Percentiles rank a stretch among this genome's conserved stretches.
Conservation (phyloP, 2,113 vertebrate genomes). For the Etheostoma cragini region DNA sequence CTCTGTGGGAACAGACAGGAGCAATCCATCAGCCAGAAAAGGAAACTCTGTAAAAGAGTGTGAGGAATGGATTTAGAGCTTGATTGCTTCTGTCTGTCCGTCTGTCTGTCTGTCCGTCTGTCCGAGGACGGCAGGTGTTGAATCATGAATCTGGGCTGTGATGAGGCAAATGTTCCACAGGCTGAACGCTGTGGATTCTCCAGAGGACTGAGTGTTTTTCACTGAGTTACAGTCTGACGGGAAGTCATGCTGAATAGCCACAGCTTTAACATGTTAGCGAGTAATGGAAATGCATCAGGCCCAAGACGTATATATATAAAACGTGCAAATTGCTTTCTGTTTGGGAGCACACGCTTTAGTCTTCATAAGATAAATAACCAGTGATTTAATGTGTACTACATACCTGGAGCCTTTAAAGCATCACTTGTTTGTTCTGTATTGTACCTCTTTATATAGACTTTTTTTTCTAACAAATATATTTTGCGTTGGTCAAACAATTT, state of each 20-base stretch:
- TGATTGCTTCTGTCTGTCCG: slow-evolving; percentile 52
- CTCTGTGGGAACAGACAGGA: slow-evolving; percentile 72
- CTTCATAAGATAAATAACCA: too few relatives aligned
- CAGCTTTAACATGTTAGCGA: not conserved
- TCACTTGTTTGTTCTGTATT: too few relatives aligned
- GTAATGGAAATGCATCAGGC: not conserved
- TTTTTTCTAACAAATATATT: too few relatives aligned
- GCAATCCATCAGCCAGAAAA: slow-evolving; percentile 42
- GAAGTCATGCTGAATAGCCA: not conserved
- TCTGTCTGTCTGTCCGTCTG: slow-evolving; percentile 56
- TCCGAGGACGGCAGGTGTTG: slow-evolving; percentile 45
- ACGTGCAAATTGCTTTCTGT: too few relatives aligned
- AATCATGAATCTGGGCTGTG: not conserved
- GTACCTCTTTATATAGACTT: too few relatives aligned
- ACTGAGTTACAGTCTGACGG: not conserved
- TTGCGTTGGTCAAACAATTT: too few relatives aligned
- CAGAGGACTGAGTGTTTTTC: slow-evolving; percentile 13
- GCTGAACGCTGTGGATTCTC: not conserved
- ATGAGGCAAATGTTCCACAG: slow-evolving; percentile 39
- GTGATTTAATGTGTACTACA: too few relatives aligned
- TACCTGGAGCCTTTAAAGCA: too few relatives aligned
- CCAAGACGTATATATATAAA: not conserved
- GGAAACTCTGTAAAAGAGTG: too few relatives aligned
- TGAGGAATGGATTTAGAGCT: not conserved
- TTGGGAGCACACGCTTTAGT: too few relatives aligned